Conservation (phyloP, 2,113 vertebrate species). For the Pomatorhinus ruficollis region DNA sequence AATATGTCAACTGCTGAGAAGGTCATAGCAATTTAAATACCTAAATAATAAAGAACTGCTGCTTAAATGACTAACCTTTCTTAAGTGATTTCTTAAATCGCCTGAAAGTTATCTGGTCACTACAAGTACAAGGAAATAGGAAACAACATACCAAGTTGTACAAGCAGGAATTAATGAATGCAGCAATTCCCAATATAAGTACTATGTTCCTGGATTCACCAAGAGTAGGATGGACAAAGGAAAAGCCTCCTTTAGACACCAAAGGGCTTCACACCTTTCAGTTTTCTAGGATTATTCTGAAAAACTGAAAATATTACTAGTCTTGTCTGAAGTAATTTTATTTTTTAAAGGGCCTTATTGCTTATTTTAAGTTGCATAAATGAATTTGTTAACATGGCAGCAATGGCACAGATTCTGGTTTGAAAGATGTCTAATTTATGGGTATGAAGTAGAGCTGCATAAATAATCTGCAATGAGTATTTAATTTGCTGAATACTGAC, state of each 20-base stretch:
- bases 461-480: background rate
- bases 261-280: background rate
- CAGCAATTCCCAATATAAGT: background rate
- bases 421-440: background rate
- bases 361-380: background rate
- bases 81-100: background rate
- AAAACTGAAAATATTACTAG: background rate
- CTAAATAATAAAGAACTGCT: background rate
- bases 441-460: background rate
- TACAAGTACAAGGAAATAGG: background rate
- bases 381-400: background rate
- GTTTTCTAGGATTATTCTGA: background rate
- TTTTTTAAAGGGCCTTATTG: background rate
- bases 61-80: conserved; percentile 7
- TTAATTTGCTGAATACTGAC: background rate
- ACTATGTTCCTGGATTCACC: background rate
- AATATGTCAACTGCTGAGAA: background rate
- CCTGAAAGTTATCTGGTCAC: background rate
- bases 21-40: background rate
- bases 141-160: background rate
- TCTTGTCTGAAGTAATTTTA: background rate
- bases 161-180: background rate
- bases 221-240: background rate
- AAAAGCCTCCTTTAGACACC: background rate
- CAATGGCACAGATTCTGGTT: background rate